These are phyloP conservation scores for Diabrotica balteata DNA, from an alignment of 2,888 invertebrate species.

Conservation along the genomic window DNA sequence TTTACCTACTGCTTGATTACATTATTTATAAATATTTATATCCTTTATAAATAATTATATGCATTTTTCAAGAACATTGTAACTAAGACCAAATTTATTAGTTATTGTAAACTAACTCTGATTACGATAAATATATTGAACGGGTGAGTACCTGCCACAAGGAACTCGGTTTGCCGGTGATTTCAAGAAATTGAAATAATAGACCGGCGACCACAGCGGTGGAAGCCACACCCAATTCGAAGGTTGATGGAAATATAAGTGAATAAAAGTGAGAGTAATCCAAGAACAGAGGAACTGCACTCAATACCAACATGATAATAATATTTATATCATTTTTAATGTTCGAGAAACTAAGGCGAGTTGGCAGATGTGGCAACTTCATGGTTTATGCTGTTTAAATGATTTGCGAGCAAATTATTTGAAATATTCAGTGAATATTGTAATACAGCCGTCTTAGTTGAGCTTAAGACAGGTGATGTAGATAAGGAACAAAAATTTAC, in stretches of 20 bases:
- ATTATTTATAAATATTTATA: too few species aligned
- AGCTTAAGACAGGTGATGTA: too few species aligned
- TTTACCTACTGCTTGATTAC: too few species aligned
- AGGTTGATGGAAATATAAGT: slow-evolving; percentile 22
- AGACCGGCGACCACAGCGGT: background rate
- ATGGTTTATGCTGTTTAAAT: too few species aligned
- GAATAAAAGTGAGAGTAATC: slow-evolving; percentile 17
- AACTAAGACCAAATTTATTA: slow-evolving; percentile 2
- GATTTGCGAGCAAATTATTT: too few species aligned
- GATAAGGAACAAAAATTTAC: too few species aligned
- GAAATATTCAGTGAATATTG: too few species aligned
- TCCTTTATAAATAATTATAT: background rate
- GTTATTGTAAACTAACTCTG: slow-evolving; percentile 9
- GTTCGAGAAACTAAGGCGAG: too few species aligned
- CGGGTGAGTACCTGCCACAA: slow-evolving; percentile 2
- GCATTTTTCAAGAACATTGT: background rate
- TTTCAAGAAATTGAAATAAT: slow-evolving; percentile 25
- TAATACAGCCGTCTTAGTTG: too few species aligned
- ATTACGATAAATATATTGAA: slow-evolving; percentile 17
- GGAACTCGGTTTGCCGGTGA: background rate
- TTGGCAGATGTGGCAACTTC: too few species aligned
- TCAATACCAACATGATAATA: background rate
- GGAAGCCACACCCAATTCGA: slow-evolving; percentile 20
- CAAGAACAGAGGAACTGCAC: slow-evolving; percentile 11
- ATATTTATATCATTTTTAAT: too few species aligned